Conservation (phyloP, 1,140 invertebrate species). For the Oryctes rhinoceros region DNA sequence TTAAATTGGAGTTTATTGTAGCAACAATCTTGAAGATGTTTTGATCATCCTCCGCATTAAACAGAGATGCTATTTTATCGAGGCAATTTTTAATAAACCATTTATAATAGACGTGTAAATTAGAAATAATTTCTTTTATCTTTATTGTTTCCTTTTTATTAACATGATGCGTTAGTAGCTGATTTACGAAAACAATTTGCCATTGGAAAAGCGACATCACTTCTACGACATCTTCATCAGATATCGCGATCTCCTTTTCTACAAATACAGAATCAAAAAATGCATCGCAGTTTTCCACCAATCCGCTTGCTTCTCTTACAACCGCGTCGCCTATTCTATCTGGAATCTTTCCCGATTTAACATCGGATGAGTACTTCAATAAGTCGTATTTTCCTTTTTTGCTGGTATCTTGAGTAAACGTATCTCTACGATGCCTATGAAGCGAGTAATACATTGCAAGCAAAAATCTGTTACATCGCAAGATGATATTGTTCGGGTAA, state of each 20-base stretch:
- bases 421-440: conserved; percentile 6
- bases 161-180: conserved; percentile 42
- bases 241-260: conserved; percentile 38
- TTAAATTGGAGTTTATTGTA: conserved; percentile 49
- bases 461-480: conserved; percentile 46
- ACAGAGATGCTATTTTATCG: conserved; percentile 52
- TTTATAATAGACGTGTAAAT: conserved; percentile 64
- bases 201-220: conserved; percentile 49
- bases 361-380: conserved; percentile 47
- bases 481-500: conserved; percentile 35
- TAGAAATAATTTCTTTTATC: conserved; percentile 59
- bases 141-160: background rate
- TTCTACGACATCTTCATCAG: conserved; percentile 45
- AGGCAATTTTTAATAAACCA: conserved; percentile 67
- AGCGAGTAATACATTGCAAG: conserved; percentile 47
- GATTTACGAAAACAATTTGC: conserved; percentile 49
- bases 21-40: conserved; percentile 43
- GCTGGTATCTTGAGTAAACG: background rate
- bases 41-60: background rate
- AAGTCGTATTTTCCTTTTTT: conserved; percentile 45
- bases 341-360: conserved; percentile 54
- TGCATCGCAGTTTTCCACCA: conserved; percentile 50
- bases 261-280: conserved; percentile 44
- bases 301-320: conserved; percentile 47
- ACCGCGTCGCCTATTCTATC: conserved; percentile 52